phyloP scores from a whole-genome alignment of 2,888 invertebrate species.

The Drosophila lutescens region DNA sequence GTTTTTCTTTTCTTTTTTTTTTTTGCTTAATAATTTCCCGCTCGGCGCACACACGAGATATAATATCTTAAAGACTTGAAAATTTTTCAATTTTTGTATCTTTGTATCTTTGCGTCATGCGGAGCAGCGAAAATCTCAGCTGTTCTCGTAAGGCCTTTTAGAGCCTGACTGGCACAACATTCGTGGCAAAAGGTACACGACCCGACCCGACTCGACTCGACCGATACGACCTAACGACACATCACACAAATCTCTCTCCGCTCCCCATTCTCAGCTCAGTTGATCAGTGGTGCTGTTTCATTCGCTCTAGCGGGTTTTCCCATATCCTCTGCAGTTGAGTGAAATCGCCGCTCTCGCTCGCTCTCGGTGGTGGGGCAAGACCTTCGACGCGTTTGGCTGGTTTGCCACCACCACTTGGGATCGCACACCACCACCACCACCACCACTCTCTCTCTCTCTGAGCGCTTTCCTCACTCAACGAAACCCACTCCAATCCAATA shows the following conservation, averaged over 20 bases:
- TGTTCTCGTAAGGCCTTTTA: constrained; percentile 85
- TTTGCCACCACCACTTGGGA: constrained; percentile 47
- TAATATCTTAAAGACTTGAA: constrained; percentile 42
- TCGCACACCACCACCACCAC: constrained; percentile 9
- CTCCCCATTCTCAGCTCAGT: constrained; percentile 76
- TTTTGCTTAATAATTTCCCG: constrained; percentile 27
- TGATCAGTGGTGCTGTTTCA: constrained; percentile 42
- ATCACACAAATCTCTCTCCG: constrained; percentile 84
- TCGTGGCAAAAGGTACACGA: constrained; percentile 85
- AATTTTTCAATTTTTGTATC: constrained; percentile 35
- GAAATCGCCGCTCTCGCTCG: constrained; percentile 60
- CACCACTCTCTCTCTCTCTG: constrained; percentile 9
- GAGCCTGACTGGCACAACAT: constrained; percentile 85
- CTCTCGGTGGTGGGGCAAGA: constrained; percentile 80
- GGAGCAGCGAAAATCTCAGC: constrained; percentile 84
- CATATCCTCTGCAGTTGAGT: constrained; percentile 56
- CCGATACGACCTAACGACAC: constrained; percentile 85
- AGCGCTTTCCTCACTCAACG: constrained; percentile 29
- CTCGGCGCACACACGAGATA: constrained; percentile 31
- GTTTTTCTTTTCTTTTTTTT: constrained; percentile 28
- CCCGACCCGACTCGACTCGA: constrained; percentile 85
- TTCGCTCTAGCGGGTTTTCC: constrained; percentile 50
- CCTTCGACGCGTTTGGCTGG: constrained; percentile 82
- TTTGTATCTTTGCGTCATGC: constrained; percentile 81
- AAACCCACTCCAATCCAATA: constrained; percentile 2